A percentile compares a stretch with the other conserved stretches of the same genome.
phyloP scores from a whole-genome alignment of 2,113 vertebrate species.

The Tychaedon coryphoeus region DNA sequence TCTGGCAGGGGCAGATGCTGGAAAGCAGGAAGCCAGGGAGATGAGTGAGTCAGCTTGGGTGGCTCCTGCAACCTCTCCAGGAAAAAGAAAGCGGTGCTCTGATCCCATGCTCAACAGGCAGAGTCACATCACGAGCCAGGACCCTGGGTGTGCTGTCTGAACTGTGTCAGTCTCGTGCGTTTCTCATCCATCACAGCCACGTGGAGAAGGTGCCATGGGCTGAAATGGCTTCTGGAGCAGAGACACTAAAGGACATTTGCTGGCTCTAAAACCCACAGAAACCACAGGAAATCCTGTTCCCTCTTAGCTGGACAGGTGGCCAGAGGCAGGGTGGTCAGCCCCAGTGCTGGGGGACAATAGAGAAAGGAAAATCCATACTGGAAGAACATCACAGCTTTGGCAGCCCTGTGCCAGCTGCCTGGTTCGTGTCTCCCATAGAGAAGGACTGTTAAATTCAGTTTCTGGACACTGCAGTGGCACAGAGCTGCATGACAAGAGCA shows the following conservation, averaged over 20 bases:
- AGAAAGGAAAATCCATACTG: background rate
- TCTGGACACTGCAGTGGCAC: background rate
- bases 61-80: background rate
- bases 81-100: background rate
- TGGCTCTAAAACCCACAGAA: background rate
- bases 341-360: background rate
- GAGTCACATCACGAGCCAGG: background rate
- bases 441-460: background rate
- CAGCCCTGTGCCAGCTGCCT: background rate
- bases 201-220: background rate
- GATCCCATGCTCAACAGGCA: background rate
- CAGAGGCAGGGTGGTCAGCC: background rate
- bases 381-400: background rate
- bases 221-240: background rate
- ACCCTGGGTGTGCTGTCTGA: background rate
- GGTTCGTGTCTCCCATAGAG: background rate
- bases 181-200: background rate
- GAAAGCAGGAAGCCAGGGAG: background rate
- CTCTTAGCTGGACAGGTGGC: background rate
- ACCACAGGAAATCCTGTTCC: background rate
- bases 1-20: background rate
- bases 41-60: background rate
- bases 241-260: background rate
- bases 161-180: rapidly evolving
- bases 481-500: background rate